Evolutionary conservation across 1,140 invertebrate genomes (phyloP).

Genomic region (Elymnias hypermnestra): DNA sequence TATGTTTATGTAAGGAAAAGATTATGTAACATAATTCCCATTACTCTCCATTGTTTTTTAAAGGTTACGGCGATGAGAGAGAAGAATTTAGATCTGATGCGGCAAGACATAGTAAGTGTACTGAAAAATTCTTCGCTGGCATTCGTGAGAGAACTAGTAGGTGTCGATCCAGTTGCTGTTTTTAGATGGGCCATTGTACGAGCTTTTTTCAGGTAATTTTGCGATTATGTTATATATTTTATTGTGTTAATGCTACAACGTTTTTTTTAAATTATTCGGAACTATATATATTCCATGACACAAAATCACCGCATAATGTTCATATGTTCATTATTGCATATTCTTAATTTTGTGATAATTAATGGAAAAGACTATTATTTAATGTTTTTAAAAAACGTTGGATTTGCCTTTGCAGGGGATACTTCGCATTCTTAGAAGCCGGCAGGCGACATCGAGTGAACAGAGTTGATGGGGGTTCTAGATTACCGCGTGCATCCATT

Average conservation of each 20-base stretch:
- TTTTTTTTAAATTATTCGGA: too few relatives aligned
- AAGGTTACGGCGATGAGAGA: conserved; percentile 94
- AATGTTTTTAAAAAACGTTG: too few relatives aligned
- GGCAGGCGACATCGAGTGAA: conserved; percentile 82
- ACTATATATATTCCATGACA: too few relatives aligned
- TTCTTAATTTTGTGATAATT: too few relatives aligned
- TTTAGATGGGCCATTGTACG: conserved; percentile 96
- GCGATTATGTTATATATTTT: background rate
- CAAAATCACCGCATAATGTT: too few relatives aligned
- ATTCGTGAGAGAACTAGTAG: conserved; percentile 95
- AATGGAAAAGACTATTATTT: too few relatives aligned
- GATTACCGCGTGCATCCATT: conserved; percentile 66
- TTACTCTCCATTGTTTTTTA: too few relatives aligned
- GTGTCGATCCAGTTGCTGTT: conserved; percentile 95
- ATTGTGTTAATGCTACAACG: background rate
- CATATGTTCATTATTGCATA: too few relatives aligned
- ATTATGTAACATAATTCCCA: too few relatives aligned
- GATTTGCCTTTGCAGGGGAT: conserved; percentile 87
- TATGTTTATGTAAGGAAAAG: too few relatives aligned
- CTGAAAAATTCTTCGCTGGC: conserved; percentile 95
- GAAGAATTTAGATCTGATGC: conserved; percentile 96
- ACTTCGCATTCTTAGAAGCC: conserved; percentile 94
- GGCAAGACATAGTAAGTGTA: conserved; percentile 94
- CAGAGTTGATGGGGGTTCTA: conserved; percentile 56
- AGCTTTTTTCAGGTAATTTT: conserved; percentile 83